A percentile compares a stretch with the other conserved stretches of the same genome.
Evolutionary conservation across 2,113 vertebrate species (phyloP).

Genomic region (Phrynosoma platyrhinos): DNA sequence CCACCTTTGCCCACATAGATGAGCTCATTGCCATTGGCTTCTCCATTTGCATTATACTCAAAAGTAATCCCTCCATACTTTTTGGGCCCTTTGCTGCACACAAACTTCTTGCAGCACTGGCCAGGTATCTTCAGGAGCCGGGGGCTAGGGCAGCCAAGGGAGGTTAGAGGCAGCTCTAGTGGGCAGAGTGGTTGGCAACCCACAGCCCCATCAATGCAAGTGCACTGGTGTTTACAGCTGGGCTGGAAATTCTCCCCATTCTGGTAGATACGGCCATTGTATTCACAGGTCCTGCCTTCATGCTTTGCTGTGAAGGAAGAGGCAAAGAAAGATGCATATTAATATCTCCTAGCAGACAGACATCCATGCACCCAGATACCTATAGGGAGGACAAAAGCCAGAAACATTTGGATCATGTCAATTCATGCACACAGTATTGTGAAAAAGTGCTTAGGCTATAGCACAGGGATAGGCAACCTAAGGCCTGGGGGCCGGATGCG

Average conservation of each 20-base stretch:
- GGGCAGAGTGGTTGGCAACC: slow-evolving; percentile 85
- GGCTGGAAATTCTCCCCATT: slow-evolving; percentile 83
- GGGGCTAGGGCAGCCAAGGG: slow-evolving; percentile 76
- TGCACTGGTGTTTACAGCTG: slow-evolving; percentile 87
- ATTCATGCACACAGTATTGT: neutral
- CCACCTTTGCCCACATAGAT: slow-evolving; percentile 39
- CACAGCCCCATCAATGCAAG: slow-evolving; percentile 85
- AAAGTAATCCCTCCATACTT: neutral
- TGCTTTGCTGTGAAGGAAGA: slow-evolving; percentile 73
- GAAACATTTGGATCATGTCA: neutral
- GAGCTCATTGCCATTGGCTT: slow-evolving; percentile 50
- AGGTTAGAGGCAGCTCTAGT: slow-evolving; percentile 75
- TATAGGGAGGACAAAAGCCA: neutral
- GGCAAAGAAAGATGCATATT: neutral
- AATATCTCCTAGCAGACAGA: neutral
- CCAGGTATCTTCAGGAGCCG: slow-evolving; percentile 80
- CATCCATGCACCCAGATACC: neutral
- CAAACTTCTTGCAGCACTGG: slow-evolving; percentile 82
- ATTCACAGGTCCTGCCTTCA: slow-evolving; percentile 85
- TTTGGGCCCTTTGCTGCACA: slow-evolving; percentile 73
- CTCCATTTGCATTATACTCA: slow-evolving; percentile 1
- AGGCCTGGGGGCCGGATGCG: too few species aligned
- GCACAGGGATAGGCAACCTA: too few species aligned
- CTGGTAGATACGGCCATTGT: slow-evolving; percentile 83
- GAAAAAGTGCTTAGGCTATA: neutral